Evolutionary conservation across 2,113 vertebrate genomes (phyloP).

Genomic region (Pampusana beccarii): DNA sequence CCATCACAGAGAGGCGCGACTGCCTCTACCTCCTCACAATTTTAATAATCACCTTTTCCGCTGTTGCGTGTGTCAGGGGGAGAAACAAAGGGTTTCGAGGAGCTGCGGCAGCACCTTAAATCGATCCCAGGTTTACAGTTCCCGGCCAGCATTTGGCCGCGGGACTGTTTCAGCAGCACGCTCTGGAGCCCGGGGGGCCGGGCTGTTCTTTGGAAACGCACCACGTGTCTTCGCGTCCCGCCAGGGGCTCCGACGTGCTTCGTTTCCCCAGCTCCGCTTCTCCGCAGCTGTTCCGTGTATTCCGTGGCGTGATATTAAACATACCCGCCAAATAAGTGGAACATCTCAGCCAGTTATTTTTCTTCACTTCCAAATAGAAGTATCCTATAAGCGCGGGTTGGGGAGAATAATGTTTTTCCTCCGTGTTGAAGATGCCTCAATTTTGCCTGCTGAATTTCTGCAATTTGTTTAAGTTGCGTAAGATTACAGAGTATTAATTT

Average conservation of each 20-base stretch:
- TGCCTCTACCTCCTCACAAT: background rate
- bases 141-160: background rate
- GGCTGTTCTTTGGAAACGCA: background rate
- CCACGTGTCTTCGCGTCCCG: background rate
- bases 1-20: rapidly evolving
- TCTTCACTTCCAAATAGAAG: background rate
- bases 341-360: background rate
- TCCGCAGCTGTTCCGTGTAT: background rate
- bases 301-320: background rate
- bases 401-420: background rate
- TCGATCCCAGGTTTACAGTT: background rate
- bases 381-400: background rate
- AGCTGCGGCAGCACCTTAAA: background rate
- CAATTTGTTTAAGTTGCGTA: background rate
- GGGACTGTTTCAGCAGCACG: background rate
- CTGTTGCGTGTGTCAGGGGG: background rate
- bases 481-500: background rate
- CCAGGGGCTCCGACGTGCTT: background rate
- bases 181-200: background rate
- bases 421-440: rapidly evolving
- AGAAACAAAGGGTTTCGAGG: background rate
- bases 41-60: background rate
- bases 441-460: background rate
- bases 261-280: background rate
- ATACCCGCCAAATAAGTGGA: background rate